Evolutionary conservation across 2,797 vertebrate genomes (phyloP), one percentile per base, ranked within the genome.

Genomic region (Geotrypetes seraphini): DNA sequence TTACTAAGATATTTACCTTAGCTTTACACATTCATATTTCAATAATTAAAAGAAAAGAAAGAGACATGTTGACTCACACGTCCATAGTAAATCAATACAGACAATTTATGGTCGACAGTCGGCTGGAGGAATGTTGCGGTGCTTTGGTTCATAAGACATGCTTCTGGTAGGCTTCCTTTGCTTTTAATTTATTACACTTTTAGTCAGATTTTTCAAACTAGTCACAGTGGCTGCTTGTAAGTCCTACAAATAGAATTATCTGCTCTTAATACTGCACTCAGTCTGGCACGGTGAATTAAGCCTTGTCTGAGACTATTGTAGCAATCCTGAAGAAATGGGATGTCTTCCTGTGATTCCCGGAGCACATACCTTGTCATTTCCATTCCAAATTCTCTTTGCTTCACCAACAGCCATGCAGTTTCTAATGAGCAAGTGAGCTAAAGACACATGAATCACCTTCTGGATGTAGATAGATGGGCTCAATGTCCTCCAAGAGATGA

Each of bases 341-440:
- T 49, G 45, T 73, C 69, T 57, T 71, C 51, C 61, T 61, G 50
- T 63, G 69, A 69, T 48, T 73, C 59, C 50, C 61, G 64, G 42
- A 39, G 58, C 65, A 57, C 66, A 41, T 55, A n/a, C n/a, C n/a
- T 59, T 65, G n/a, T 62, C 57, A 36, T 62, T 36, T 12, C 8
- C 8, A n/a, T n/a, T 17, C 14, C 29, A 35, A 27, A 25, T 69
- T 74, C 58, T 30, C 39, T 60, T 65, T 59, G 52, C 26, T 30
- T 62, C 30, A 28, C 33, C 53, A 35, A 35, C 44, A 58, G 56
- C 31, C 68, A 47, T 42, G 31, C 31, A 53, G 50, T 63, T 57
- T n/a, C n/a, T n/a, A n/a, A n/a, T n/a, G n/a, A n/a, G n/a, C n/a
- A n/a, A n/a, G n/a, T n/a, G n/a, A n/a, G n/a, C n/a, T n/a, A n/a